These are phyloP conservation scores for Halocynthia roretzi DNA, from an alignment of 23 tunicate genomes.

Conservation along the genomic window DNA sequence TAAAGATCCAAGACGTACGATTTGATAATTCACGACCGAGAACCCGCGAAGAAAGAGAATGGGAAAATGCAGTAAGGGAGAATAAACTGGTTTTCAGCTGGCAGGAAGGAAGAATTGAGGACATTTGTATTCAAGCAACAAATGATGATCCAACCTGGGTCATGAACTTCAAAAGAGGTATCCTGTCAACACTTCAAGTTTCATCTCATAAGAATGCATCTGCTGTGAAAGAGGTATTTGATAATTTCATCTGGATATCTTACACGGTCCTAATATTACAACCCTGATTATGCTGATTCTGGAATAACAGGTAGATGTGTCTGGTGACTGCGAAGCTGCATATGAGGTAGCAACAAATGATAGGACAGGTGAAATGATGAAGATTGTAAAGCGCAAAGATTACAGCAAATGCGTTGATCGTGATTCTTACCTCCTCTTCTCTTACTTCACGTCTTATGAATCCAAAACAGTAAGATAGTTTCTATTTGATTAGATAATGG, in stretches of 20 bases:
- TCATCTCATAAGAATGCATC: slow-evolving; percentile 31
- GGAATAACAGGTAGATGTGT: slow-evolving; percentile 48
- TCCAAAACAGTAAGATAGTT: slow-evolving; percentile 58
- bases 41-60: slow-evolving; percentile 32
- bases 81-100: slow-evolving; percentile 65
- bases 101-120: slow-evolving; percentile 58
- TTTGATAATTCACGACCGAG: slow-evolving; percentile 11
- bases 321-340: slow-evolving; percentile 60
- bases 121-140: slow-evolving; percentile 43
- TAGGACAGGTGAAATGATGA: not conserved
- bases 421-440: slow-evolving; percentile 55
- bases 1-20: not conserved
- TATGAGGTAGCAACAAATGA: slow-evolving; percentile 25
- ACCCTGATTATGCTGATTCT: not conserved
- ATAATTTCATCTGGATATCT: not conserved
- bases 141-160: slow-evolving; percentile 88
- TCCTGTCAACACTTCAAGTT: slow-evolving; percentile 66
- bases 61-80: slow-evolving; percentile 31
- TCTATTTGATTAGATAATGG: not conserved
- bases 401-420: slow-evolving; percentile 61
- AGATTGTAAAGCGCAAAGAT: slow-evolving; percentile 43
- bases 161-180: slow-evolving; percentile 79
- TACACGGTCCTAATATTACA: too few relatives aligned
- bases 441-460: slow-evolving; percentile 66
- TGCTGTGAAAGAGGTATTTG: slow-evolving; percentile 39